Base-by-base conservation (phyloP, 2,113 vertebrate genomes). In the Felis catus region DNA sequence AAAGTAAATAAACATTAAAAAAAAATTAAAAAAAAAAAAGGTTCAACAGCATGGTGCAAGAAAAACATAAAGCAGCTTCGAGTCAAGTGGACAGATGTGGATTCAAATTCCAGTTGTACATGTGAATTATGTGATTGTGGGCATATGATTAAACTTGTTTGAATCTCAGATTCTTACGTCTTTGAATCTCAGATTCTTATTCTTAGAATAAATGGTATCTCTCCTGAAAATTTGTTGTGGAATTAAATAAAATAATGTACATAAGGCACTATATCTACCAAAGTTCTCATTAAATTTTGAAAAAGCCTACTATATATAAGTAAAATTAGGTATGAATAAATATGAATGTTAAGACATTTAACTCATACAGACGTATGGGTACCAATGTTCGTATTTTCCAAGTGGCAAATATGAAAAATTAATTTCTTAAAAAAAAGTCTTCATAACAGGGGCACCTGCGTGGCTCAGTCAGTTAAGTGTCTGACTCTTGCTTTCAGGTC, bases 231-330 rank as follows among this genome's bases (percentile, higher is more conserved):
- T 71, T 78, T 65, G 12, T 73, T 96, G 48, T 25, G 6, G 21
- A 45, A 36, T 85, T 93, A 85, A 94, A 55, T 91, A 61, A 96
- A 93, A 58, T 71, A 53, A 51, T 81, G 6, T 41, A 91, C 33
- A 15, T 74, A 86, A 83, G 27, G 4, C 18, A 85, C 36, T 36
- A 1, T 71, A 7, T 79, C 53, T 87, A 48, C 61, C 31, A 27
- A 86, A 15, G 29, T 71, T 96, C 13, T 85, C 19, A 39, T 91
- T 93, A 78, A 36, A 33, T 82, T 95, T 94, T 95, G 36, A 19
- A 90, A 82, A 82, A 73, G 1, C 3, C 71, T 73, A 58, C 39
- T 84, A 68, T 71, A 29, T 55, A 48, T 63, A 78, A 80, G 61
- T 80, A 81, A 95, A 79, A 84, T 76, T 87, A 85, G 80, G 3